These are phyloP conservation scores for Ooceraea biroi DNA, from an alignment of 1,140 invertebrate species.

Conservation along the genomic window DNA sequence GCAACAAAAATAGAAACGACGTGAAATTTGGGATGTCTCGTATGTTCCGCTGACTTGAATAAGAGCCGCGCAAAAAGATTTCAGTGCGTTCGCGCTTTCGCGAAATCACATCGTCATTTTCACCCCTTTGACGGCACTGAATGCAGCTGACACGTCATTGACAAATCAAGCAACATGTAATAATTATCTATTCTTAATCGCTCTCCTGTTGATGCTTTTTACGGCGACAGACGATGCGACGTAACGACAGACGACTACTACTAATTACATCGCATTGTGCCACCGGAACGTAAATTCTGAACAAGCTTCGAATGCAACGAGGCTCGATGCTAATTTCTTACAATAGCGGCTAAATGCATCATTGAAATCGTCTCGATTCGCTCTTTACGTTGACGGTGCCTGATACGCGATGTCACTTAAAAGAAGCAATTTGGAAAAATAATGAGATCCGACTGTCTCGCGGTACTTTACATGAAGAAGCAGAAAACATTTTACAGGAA, in stretches of 20 bases:
- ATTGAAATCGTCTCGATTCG: slow-evolving; percentile 44
- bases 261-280: slow-evolving; percentile 46
- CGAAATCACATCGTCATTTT: neutral
- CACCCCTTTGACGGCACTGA: neutral
- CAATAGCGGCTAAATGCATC: slow-evolving; percentile 45
- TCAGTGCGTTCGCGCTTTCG: neutral
- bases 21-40: too few relatives aligned
- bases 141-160: slow-evolving; percentile 21
- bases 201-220: slow-evolving; percentile 24
- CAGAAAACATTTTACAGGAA: neutral
- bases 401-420: neutral
- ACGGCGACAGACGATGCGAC: neutral
- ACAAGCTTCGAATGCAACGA: slow-evolving; percentile 34
- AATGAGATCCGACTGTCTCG: slow-evolving; percentile 14
- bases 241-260: slow-evolving; percentile 38
- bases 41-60: too few relatives aligned
- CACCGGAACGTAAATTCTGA: slow-evolving; percentile 42
- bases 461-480: neutral
- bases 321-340: slow-evolving; percentile 56
- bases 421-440: slow-evolving; percentile 20
- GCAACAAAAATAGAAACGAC: too few relatives aligned
- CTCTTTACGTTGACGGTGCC: neutral
- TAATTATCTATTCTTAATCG: slow-evolving; percentile 49
- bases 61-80: neutral
- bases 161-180: slow-evolving; percentile 49